Conservation (phyloP, 2,797 vertebrate genomes). For the Cuniculus paca region DNA sequence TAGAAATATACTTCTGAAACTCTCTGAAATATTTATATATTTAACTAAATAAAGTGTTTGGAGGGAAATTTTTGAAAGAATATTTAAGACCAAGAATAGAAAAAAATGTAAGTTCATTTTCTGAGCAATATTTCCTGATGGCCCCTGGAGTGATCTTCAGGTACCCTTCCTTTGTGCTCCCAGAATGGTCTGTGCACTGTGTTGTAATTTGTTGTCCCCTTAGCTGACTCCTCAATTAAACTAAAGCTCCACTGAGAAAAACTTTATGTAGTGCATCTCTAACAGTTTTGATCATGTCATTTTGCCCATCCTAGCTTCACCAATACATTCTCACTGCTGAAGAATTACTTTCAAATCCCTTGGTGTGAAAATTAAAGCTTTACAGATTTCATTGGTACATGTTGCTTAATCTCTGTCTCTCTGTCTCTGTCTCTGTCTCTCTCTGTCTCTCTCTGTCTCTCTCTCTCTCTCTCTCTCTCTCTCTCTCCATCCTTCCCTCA, state of each 20-base stretch:
- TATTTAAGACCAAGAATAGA: not conserved
- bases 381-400: not conserved
- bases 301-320: not conserved
- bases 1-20: not conserved
- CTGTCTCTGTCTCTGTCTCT: not conserved
- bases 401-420: not conserved
- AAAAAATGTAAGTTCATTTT: not conserved
- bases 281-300: not conserved
- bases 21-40: slow-evolving; percentile 3
- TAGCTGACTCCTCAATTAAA: not conserved
- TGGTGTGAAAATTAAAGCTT: not conserved
- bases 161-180: not conserved
- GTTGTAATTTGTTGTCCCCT: not conserved
- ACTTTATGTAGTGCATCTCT: not conserved
- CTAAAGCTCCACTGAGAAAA: not conserved
- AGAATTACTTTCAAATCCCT: slow-evolving; percentile 36
- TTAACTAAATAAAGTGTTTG: not conserved
- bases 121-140: not conserved
- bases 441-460: not conserved
- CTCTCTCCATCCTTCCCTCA: not conserved
- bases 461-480: not conserved
- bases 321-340: not conserved
- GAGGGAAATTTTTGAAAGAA: not conserved
- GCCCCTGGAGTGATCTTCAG: not conserved
- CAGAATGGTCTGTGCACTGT: not conserved